Evolutionary conservation across 2,888 invertebrate genomes (phyloP), one percentile per base, ranked within the genome.

Genomic region (Polietes domitor): DNA sequence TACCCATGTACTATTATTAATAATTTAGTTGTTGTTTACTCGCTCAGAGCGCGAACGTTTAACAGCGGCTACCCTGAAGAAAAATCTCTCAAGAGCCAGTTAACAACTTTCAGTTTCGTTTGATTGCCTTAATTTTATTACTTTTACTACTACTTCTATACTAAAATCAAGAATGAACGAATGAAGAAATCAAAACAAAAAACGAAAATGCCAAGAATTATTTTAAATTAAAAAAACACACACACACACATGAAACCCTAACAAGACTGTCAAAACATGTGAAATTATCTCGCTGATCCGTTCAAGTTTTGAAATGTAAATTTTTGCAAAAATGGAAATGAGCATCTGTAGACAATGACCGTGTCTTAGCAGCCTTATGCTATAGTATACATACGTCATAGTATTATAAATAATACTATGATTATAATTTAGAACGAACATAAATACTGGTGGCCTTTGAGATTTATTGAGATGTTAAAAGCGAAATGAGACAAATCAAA

Each of bases 21-120:
- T 63, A n/a, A 32, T 63, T 32, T 53, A 24, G 9, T 53, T 21
- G 21, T n/a, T 17, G 17, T 53, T 53, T 53, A 53, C 10, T 53
- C 53, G 21, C n/a, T n/a, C n/a, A n/a, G n/a, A n/a, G n/a, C n/a
- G n/a, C n/a, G 21, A 53, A 53, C 9, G 24, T 53, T 19, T 21
- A 53, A 19, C 21, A 5, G 53, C 24, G 21, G 24, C 5, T 53
- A 24, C 21, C 53, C 53, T 9, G 21, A n/a, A 61, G 17, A 19
- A 53, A 53, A 53, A 53, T 53, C 50, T 53, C 21, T 53, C 12
- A 41, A 12, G 41, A 41, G 47, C 47, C 63, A 24, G 63, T 28
- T 28, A 63, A n/a, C 63, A 17, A 63, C 32, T 63, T 63, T 63
- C 32, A 53, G 32, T 32, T 63, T 63, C n/a, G 28, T 61, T 61